phyloP scores from a whole-genome alignment of 1,140 invertebrate species.

The Drosophila rhopaloa region DNA sequence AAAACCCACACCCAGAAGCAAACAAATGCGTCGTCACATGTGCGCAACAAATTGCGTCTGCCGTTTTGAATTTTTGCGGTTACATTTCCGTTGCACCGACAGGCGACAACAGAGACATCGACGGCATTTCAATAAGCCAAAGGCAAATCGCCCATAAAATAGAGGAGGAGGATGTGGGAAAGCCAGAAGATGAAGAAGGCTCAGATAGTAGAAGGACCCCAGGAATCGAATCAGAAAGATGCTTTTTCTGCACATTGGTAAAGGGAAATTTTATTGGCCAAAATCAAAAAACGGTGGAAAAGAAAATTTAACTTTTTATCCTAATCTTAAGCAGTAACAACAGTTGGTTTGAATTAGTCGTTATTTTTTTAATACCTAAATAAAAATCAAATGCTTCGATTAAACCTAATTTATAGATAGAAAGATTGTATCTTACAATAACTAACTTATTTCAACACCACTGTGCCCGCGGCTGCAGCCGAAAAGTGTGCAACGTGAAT shows the following conservation, averaged over 20 bases:
- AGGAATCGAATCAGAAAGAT: constrained; percentile 28
- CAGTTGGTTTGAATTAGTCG: too few relatives aligned
- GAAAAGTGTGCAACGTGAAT: constrained; percentile 51
- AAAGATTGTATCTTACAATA: too few relatives aligned
- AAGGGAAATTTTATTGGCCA: not conserved
- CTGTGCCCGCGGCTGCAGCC: constrained; percentile 13
- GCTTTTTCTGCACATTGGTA: constrained; percentile 16
- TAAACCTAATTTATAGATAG: too few relatives aligned
- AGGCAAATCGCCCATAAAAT: constrained; percentile 34
- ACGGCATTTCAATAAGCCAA: constrained; percentile 76
- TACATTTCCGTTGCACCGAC: constrained; percentile 76
- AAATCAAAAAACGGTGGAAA: not conserved
- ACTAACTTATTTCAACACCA: not conserved
- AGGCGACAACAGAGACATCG: constrained; percentile 51
- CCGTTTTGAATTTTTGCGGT: constrained; percentile 77
- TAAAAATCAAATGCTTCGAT: too few relatives aligned
- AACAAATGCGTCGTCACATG: constrained; percentile 58
- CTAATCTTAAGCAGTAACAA: too few relatives aligned
- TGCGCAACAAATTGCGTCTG: constrained; percentile 83
- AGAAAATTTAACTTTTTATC: too few relatives aligned
- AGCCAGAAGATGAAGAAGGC: constrained; percentile 13
- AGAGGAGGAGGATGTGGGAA: constrained; percentile 3
- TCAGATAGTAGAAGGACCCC: constrained; percentile 11
- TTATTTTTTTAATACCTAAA: too few relatives aligned
- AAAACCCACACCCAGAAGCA: not conserved